A percentile compares a stretch with the other conserved stretches of the same genome.
These are phyloP conservation scores for Tetranychus urticae DNA, from an alignment of 1,140 invertebrate genomes.

Conservation along the genomic window DNA sequence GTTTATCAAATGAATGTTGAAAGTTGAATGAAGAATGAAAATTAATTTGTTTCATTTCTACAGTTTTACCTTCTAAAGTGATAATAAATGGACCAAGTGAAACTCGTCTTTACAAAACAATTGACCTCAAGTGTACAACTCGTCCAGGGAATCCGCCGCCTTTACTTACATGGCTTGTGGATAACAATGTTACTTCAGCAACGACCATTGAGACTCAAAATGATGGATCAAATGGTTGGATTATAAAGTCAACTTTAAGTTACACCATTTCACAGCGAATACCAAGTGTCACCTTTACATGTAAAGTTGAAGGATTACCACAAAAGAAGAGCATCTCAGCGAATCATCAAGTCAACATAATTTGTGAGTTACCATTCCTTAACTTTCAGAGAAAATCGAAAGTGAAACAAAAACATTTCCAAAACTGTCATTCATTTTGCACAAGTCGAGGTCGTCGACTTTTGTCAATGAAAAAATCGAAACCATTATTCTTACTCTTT, in stretches of 20 bases:
- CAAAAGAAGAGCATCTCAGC: background rate
- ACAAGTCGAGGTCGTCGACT: no score
- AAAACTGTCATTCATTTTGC: no score
- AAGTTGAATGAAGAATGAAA: no score
- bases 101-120: background rate
- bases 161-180: conserved; percentile 58
- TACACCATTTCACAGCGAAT: background rate
- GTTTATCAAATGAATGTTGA: no score
- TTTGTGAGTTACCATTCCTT: background rate
- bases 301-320: background rate
- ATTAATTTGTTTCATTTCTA: no score
- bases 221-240: background rate
- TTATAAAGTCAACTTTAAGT: background rate
- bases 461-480: no score
- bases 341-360: background rate
- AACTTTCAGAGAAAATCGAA: no score
- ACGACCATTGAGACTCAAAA: conserved; percentile 23
- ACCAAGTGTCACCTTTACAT: background rate
- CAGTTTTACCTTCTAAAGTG: background rate
- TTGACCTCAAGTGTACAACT: conserved; percentile 37
- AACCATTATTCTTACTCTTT: no score
- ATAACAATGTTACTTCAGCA: conserved; percentile 23
- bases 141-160: conserved; percentile 74
- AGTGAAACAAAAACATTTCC: no score
- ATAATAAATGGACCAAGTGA: background rate